phyloP scores from a whole-genome alignment of 2,797 vertebrate species.

The Enteromius mattozi region DNA sequence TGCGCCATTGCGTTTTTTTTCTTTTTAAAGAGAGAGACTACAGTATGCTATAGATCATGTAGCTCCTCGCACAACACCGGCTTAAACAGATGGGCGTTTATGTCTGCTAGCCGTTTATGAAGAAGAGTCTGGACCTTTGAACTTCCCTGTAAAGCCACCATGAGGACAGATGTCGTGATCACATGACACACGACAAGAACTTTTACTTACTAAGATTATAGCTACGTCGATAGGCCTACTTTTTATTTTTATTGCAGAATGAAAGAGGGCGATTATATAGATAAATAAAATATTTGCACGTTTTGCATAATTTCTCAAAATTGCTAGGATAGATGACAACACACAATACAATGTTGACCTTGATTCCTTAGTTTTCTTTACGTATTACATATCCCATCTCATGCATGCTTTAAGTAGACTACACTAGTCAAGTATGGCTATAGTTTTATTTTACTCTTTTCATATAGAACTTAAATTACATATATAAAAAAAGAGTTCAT shows the following conservation, averaged over 20 bases:
- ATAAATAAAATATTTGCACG: background rate
- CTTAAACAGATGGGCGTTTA: background rate
- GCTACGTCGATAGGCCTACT: background rate
- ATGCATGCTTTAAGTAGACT: background rate
- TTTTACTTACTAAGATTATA: slow-evolving; percentile 1
- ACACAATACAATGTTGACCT: background rate
- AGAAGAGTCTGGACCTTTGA: slow-evolving; percentile 14
- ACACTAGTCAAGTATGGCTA: background rate
- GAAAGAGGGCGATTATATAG: background rate
- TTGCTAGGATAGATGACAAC: background rate
- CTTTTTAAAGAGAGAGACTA: background rate
- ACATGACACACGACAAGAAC: background rate
- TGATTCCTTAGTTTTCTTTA: background rate
- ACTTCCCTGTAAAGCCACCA: background rate
- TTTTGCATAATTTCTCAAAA: background rate
- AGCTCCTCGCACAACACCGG: too few species aligned
- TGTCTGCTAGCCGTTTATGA: background rate
- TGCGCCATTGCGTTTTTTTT: slow-evolving; percentile 61
- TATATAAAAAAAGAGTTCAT: background rate
- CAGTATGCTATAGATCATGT: background rate
- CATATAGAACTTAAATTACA: background rate
- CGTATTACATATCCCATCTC: background rate
- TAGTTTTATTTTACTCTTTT: background rate
- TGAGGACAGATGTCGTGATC: background rate
- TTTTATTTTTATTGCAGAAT: background rate